These are phyloP conservation scores for Musca domestica DNA, from an alignment of 1,140 invertebrate species.

Conservation along the genomic window DNA sequence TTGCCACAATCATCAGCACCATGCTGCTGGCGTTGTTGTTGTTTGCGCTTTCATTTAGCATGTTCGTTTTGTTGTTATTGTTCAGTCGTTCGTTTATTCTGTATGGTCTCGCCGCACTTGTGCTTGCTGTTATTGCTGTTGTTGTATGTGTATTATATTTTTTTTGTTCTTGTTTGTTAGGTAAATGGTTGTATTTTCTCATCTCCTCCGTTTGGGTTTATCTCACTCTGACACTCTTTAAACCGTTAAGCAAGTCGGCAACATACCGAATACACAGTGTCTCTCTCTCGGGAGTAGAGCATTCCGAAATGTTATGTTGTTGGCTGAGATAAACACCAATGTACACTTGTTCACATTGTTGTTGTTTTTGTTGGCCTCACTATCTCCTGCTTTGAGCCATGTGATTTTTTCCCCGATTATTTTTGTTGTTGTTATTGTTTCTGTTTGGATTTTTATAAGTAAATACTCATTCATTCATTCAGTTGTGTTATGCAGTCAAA, in stretches of 20 bases:
- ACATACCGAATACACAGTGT: background rate
- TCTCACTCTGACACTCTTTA: conserved; percentile 46
- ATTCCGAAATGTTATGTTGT: background rate
- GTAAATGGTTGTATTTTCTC: conserved; percentile 15
- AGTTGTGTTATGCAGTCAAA: too few relatives aligned
- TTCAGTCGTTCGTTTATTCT: background rate
- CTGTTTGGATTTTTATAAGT: background rate
- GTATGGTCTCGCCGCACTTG: conserved; percentile 11
- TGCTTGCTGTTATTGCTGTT: conserved; percentile 25
- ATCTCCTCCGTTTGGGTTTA: conserved; percentile 36
- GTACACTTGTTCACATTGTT: background rate
- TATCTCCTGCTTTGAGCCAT: background rate
- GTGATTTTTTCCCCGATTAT: conserved; percentile 1
- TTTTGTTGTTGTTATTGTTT: conserved; percentile 1
- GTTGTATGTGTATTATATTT: conserved; percentile 32
- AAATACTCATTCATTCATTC: background rate
- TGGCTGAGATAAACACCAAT: conserved; percentile 1
- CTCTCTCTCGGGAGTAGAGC: conserved; percentile 14
- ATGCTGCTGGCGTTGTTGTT: conserved; percentile 33
- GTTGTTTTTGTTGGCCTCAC: conserved; percentile 4
- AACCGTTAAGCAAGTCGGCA: conserved; percentile 16
- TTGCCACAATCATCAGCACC: conserved; percentile 28
- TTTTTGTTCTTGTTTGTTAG: conserved; percentile 30
- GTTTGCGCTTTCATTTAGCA: conserved; percentile 38
- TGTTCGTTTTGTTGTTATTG: conserved; percentile 26